Percentiles rank a stretch among this genome's conserved stretches.
phyloP scores from a whole-genome alignment of 2,113 vertebrate species.

The Dermatemys mawii region DNA sequence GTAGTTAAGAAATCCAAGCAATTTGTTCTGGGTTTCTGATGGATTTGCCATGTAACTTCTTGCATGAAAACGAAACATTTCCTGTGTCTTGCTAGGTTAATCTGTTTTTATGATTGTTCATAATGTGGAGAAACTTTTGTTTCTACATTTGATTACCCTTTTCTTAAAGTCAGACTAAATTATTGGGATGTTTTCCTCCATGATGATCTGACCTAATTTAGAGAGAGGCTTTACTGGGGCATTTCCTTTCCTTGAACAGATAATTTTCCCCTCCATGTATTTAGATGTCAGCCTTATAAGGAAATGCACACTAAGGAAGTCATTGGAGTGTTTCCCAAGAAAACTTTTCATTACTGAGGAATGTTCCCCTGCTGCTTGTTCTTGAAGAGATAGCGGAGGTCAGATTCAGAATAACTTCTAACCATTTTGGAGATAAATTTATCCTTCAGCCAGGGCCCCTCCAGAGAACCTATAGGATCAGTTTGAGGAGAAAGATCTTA shows the following conservation, averaged over 20 bases:
- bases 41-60: constrained; percentile 31
- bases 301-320: neutral
- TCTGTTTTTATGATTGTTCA: constrained; percentile 21
- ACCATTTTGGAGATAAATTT: neutral
- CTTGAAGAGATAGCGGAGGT: neutral
- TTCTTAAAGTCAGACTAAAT: neutral
- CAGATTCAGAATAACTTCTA: neutral
- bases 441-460: fast-evolving
- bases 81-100: neutral
- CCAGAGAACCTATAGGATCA: neutral
- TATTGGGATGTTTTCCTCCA: constrained; percentile 11
- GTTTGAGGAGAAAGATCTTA: neutral
- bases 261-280: neutral
- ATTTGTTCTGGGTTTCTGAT: neutral
- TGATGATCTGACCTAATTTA: neutral
- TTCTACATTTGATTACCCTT: neutral
- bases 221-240: neutral
- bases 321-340: neutral
- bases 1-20: neutral
- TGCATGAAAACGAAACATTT: neutral
- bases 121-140: neutral
- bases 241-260: neutral
- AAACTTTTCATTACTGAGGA: neutral
- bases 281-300: constrained; percentile 19
- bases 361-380: neutral